A percentile compares a stretch with the other conserved stretches of the same genome.
Evolutionary conservation across 2,888 invertebrate genomes (phyloP).

Genomic region (Lasioglossum lativentre): DNA sequence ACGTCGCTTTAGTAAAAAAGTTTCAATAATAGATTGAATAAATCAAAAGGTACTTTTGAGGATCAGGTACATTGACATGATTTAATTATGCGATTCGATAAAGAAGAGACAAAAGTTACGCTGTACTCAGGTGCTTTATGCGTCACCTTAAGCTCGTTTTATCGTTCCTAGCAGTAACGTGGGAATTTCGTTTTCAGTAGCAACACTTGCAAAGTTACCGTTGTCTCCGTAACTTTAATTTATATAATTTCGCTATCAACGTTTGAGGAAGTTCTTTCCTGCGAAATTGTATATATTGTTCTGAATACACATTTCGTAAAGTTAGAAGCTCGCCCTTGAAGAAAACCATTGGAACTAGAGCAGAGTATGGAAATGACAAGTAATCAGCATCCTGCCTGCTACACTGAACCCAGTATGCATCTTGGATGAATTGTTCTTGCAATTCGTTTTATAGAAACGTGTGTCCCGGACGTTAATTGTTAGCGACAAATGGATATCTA

Average conservation of each 20-base stretch:
- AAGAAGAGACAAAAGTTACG: too few relatives aligned
- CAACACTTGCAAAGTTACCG: background rate
- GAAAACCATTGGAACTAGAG: background rate
- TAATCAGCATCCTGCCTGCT: background rate
- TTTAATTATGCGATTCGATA: too few relatives aligned
- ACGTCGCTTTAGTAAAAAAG: too few relatives aligned
- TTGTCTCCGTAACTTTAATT: too few relatives aligned
- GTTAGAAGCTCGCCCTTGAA: background rate
- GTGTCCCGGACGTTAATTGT: background rate
- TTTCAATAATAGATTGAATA: too few relatives aligned
- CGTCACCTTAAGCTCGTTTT: background rate
- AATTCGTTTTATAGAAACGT: background rate
- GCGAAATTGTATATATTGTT: background rate
- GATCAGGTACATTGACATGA: too few relatives aligned
- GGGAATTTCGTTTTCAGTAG: background rate
- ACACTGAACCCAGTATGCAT: background rate
- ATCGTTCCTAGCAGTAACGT: background rate
- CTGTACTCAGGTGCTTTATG: background rate
- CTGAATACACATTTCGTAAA: background rate
- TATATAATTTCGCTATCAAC: background rate
- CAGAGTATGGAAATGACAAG: constrained; percentile 4
- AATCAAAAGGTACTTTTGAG: too few relatives aligned
- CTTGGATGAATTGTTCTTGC: background rate
- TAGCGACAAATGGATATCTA: background rate
- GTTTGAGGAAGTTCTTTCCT: background rate